phyloP scores from a whole-genome alignment of 2,888 invertebrate species.

The Pogonocherus hispidulus region DNA sequence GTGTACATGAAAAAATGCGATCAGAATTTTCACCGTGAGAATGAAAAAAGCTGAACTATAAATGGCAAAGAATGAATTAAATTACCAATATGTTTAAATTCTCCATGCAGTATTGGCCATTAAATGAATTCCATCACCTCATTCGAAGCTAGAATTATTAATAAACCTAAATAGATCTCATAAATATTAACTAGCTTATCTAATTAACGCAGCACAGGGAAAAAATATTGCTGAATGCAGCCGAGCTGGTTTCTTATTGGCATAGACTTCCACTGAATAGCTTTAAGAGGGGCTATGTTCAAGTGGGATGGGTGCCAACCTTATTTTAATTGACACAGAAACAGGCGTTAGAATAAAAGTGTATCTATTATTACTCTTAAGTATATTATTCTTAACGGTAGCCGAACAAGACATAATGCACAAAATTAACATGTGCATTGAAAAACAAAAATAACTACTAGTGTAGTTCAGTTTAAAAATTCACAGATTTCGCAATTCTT shows the following conservation, averaged over 20 bases:
- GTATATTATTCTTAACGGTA: too few relatives aligned
- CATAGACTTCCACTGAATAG: neutral
- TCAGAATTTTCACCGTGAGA: constrained; percentile 17
- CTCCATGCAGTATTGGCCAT: constrained; percentile 2
- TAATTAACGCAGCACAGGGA: constrained; percentile 25
- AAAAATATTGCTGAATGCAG: constrained; percentile 25
- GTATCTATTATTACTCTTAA: too few relatives aligned
- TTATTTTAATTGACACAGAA: constrained; percentile 6
- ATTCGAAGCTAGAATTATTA: constrained; percentile 31
- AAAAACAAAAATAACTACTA: too few relatives aligned
- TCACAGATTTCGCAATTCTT: too few relatives aligned
- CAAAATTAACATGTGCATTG: too few relatives aligned
- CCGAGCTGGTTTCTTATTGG: constrained; percentile 26
- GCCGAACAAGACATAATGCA: too few relatives aligned
- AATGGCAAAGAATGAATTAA: constrained; percentile 3
- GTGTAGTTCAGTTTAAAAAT: too few relatives aligned
- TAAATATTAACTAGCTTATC: constrained; percentile 34
- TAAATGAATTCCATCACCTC: constrained; percentile 16
- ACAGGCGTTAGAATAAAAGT: too few relatives aligned
- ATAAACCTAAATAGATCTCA: constrained; percentile 30
- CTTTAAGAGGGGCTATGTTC: too few relatives aligned
- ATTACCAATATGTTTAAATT: constrained; percentile 8
- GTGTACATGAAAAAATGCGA: neutral
- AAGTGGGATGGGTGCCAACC: neutral
- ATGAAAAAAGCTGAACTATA: neutral